Evolutionary conservation across 2,888 invertebrate genomes (phyloP), one percentile per base, ranked within the genome.

Genomic region (Cetonia aurata): DNA sequence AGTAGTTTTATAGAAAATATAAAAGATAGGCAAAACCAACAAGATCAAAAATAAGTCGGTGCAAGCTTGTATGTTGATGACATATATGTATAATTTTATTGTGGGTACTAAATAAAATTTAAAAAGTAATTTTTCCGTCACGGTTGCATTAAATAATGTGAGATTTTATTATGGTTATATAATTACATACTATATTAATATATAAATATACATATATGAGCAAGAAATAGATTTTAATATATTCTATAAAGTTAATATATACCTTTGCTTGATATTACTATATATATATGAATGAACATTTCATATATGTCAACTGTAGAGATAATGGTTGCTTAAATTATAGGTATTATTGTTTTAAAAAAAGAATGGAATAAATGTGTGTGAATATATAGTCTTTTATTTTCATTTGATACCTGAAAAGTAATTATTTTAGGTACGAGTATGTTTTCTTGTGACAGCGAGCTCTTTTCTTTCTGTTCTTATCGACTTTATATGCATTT

Each of bases 131-230:
- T 12, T 69, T 42, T 69, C 60, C 62, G 50, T 52, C 55, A 56
- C 68, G 52, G 76, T 77, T 78, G 77, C 78, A 79, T 79, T 80
- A 79, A 72, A 77, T 75, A 72, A 75, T 80, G 79, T 78, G 77
- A 80, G 78, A 79, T 80, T 81, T 81, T 81, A 81, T 80, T 79
- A 78, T 72, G 71, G 72, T 74, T 75, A 73, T 74, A 71, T 50
- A 72, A 75, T 79, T 79, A 56, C 41, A 56, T 56, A 80, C 42
- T 67, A 57, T 56, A 67, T 57, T 56, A 56, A 60, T 62, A 69
- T 69, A 69, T 70, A 56, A 66, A 65, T 65, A 25, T 60, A 67
- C 68, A 67, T 68, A 44, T 60, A 57, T 42, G 62, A 42, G 62
- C 52, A 69, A 46, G 60, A 53, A 60, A 71, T 71, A 71, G 77